Percentiles rank a stretch among this genome's conserved stretches.
Evolutionary conservation across 1,140 invertebrate genomes (phyloP).

Genomic region (Metopolophium dirhodum): DNA sequence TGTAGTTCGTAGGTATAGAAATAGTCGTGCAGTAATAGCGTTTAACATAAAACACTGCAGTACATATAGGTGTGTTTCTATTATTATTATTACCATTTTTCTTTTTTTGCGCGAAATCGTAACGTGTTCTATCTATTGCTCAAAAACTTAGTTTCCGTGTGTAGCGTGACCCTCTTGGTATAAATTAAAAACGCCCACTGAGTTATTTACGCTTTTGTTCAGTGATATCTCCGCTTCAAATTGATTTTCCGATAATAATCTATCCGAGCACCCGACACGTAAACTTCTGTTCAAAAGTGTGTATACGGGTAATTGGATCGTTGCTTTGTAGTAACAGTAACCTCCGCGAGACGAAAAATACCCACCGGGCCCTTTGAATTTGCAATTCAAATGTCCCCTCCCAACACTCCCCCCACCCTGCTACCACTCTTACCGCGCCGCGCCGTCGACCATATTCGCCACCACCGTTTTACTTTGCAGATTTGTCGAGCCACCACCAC

Average conservation of each 20-base stretch:
- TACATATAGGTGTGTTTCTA: not conserved
- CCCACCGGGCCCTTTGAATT: not conserved
- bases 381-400: not conserved
- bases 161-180: not conserved
- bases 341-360: not conserved
- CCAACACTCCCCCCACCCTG: not conserved
- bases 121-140: slow-evolving; percentile 15
- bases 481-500: slow-evolving; percentile 1
- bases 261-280: not conserved
- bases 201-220: slow-evolving; percentile 32
- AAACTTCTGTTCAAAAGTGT: not conserved
- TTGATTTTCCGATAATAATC: slow-evolving; percentile 34
- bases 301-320: not conserved
- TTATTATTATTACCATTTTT: not conserved
- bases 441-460: not conserved
- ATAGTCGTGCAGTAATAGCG: not conserved
- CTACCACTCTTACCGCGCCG: not conserved
- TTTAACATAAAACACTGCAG: not conserved
- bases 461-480: not conserved
- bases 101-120: not conserved
- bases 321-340: not conserved
- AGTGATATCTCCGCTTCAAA: slow-evolving; percentile 24
- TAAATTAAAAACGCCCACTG: slow-evolving; percentile 35
- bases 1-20: not conserved
- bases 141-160: not conserved